Percentiles rank a stretch among this genome's conserved stretches.
Conservation (phyloP, 2,797 vertebrate species). For the Trachops cirrhosus region DNA sequence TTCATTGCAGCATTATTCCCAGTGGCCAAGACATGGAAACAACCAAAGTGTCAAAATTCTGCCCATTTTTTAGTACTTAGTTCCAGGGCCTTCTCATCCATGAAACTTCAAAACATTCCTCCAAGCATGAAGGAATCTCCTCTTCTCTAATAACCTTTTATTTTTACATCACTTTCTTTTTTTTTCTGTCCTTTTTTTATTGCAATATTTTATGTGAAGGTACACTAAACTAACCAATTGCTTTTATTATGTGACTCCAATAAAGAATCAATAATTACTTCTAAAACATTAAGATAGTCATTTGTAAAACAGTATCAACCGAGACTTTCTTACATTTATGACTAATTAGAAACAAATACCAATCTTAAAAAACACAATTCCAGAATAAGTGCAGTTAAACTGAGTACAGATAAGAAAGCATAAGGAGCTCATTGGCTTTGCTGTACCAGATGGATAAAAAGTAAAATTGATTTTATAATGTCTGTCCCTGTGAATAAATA, state of each 20-base stretch:
- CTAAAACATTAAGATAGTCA: conserved; percentile 13
- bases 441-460: no score
- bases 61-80: background rate
- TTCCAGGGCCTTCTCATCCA: background rate
- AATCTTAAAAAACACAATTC: no score
- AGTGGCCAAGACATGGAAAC: background rate
- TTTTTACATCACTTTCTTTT: background rate
- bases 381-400: no score
- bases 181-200: background rate
- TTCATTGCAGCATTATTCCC: background rate
- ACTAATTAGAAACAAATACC: no score
- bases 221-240: conserved; percentile 40
- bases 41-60: background rate
- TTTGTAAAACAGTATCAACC: background rate
- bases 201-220: conserved; percentile 33
- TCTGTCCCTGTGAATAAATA: no score
- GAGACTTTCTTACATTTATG: no score
- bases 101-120: background rate
- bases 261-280: conserved; percentile 43
- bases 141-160: background rate
- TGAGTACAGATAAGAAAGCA: no score
- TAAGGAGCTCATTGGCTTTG: no score
- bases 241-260: conserved; percentile 40
- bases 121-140: background rate
- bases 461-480: no score